Evolutionary conservation across 1,140 invertebrate genomes (phyloP).

Genomic region (Ooceraea biroi): DNA sequence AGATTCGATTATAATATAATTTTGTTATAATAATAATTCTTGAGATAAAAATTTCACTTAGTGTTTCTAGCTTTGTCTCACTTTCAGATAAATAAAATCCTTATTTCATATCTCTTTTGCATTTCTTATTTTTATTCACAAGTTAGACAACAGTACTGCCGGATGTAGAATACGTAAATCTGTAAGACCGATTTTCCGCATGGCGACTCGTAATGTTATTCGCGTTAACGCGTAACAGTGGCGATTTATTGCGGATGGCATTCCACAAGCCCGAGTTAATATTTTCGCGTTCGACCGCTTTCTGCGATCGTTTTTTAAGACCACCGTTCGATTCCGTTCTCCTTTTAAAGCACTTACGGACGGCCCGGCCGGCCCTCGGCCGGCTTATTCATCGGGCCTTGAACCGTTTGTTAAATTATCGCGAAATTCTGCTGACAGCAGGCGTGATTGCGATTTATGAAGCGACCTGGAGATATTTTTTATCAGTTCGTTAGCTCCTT

Average conservation of each 20-base stretch:
- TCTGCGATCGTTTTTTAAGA: constrained; percentile 5
- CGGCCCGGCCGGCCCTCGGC: neutral
- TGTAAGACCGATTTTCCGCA: neutral
- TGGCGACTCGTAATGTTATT: neutral
- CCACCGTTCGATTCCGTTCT: constrained; percentile 26
- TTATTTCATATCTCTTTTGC: too few relatives aligned
- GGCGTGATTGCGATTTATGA: constrained; percentile 81
- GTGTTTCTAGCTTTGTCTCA: too few relatives aligned
- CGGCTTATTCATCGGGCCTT: constrained; percentile 53
- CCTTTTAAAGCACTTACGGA: constrained; percentile 45
- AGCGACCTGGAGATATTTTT: constrained; percentile 73
- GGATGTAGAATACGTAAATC: too few relatives aligned
- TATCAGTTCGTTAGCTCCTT: constrained; percentile 78
- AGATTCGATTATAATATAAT: too few relatives aligned
- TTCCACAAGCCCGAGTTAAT: constrained; percentile 12
- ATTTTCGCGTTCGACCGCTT: constrained; percentile 24
- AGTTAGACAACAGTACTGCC: too few relatives aligned
- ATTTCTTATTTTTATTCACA: too few relatives aligned
- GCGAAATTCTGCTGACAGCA: constrained; percentile 70
- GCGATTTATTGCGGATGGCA: constrained; percentile 27
- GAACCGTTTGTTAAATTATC: constrained; percentile 75
- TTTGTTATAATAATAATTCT: too few relatives aligned
- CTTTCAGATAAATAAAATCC: too few relatives aligned
- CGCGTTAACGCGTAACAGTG: neutral
- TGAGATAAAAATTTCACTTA: too few relatives aligned